Evolutionary conservation across 2,797 vertebrate species (phyloP).

Genomic region (Lycodopsis pacificus): DNA sequence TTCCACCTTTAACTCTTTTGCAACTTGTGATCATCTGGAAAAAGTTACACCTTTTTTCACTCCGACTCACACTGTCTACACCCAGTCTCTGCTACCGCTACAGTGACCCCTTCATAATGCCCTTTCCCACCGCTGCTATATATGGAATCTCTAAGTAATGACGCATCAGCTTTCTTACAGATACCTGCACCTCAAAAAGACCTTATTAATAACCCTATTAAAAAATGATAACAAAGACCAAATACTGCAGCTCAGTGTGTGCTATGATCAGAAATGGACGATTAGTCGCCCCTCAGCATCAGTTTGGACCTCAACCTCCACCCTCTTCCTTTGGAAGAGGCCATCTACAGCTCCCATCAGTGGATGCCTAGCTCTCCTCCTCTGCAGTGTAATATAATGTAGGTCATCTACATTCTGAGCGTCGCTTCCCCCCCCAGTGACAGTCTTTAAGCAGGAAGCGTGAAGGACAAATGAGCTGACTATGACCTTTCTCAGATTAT

Average conservation of each 20-base stretch:
- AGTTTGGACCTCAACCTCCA: conserved; percentile 41
- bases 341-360: conserved; percentile 44
- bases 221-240: not conserved
- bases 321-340: conserved; percentile 44
- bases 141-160: not conserved
- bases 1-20: conserved; percentile 62
- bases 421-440: conserved; percentile 60
- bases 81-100: not conserved
- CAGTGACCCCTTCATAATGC: not conserved
- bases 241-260: conserved; percentile 15
- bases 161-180: not conserved
- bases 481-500: conserved; percentile 75
- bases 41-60: conserved; percentile 21
- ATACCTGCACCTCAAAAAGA: not conserved
- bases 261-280: conserved; percentile 9
- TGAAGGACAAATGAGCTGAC: conserved; percentile 82
- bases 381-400: conserved; percentile 82
- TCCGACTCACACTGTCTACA: not conserved
- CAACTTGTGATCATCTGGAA: conserved; percentile 53
- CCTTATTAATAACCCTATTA: not conserved
- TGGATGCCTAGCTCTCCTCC: conserved; percentile 47
- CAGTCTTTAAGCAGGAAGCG: conserved; percentile 79
- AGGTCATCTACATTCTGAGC: conserved; percentile 83
- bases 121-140: not conserved
- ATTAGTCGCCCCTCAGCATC: conserved; percentile 39